Conservation (phyloP, 2,113 vertebrate species). For the Podiceps cristatus region DNA sequence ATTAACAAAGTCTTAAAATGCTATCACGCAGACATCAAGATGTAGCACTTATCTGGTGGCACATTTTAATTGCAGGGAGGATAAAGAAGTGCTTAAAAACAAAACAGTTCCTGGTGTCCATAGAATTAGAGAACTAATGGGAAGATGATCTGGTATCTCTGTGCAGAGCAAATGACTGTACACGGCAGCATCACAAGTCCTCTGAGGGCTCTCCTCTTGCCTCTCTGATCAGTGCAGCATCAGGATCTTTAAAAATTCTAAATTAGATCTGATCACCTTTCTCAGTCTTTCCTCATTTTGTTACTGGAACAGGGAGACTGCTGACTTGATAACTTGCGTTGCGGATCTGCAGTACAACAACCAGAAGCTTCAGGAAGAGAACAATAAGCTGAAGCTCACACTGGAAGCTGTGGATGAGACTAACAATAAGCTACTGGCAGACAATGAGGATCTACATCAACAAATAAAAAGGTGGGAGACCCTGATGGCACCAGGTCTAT, state of each 20-base stretch:
- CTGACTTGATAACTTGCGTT: conserved; percentile 85
- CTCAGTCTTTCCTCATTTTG: neutral
- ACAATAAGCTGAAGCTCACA: conserved; percentile 80
- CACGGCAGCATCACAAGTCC: neutral
- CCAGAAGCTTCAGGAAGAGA: conserved; percentile 88
- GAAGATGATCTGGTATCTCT: neutral
- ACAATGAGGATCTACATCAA: conserved; percentile 77
- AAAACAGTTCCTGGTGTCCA: neutral
- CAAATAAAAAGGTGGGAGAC: conserved; percentile 80
- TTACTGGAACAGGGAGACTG: conserved; percentile 81
- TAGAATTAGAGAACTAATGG: neutral
- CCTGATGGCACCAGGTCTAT: neutral
- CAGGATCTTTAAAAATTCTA: neutral
- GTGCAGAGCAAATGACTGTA: neutral
- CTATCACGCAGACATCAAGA: neutral
- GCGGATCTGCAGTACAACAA: conserved; percentile 89
- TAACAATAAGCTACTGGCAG: conserved; percentile 82
- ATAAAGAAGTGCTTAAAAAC: neutral
- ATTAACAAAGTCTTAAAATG: neutral
- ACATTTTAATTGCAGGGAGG: neutral
- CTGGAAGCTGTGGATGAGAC: conserved; percentile 86
- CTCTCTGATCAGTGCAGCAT: neutral
- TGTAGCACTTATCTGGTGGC: neutral
- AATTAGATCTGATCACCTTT: neutral
- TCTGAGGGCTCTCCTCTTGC: neutral